Percentiles rank a stretch among this genome's conserved stretches.
Evolutionary conservation across 1,140 invertebrate species (phyloP).

Genomic region (Aplysia californica): DNA sequence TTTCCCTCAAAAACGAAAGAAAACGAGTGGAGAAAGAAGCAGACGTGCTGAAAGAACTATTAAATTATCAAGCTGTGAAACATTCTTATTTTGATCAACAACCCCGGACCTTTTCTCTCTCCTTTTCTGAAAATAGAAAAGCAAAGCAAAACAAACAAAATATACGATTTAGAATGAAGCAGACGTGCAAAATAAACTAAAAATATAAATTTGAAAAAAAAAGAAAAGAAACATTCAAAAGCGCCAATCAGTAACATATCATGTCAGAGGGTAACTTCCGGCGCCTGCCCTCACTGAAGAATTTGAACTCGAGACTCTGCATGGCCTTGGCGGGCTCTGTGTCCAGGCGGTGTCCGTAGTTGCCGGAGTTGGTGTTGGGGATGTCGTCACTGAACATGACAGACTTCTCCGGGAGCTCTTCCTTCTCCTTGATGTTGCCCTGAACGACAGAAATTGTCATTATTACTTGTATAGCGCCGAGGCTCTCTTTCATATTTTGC

Average conservation of each 20-base stretch:
- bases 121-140: too few relatives aligned
- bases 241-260: constrained; percentile 56
- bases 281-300: constrained; percentile 53
- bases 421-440: constrained; percentile 53
- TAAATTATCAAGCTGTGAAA: too few relatives aligned
- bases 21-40: too few relatives aligned
- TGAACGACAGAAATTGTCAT: constrained; percentile 32
- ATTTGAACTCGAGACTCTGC: constrained; percentile 58
- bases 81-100: too few relatives aligned
- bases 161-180: too few relatives aligned
- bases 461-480: neutral
- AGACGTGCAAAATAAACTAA: too few relatives aligned
- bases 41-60: too few relatives aligned
- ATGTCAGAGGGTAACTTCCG: constrained; percentile 57
- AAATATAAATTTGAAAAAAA: too few relatives aligned
- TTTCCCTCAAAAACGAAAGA: too few relatives aligned
- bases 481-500: neutral
- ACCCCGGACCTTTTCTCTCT: too few relatives aligned
- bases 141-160: too few relatives aligned
- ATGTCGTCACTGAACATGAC: constrained; percentile 57
- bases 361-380: constrained; percentile 64
- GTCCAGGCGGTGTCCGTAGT: constrained; percentile 58
- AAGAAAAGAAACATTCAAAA: neutral
- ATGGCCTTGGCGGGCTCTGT: constrained; percentile 52
- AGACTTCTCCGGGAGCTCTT: constrained; percentile 53